A percentile compares a stretch with the other conserved stretches of the same genome.
Evolutionary conservation across 2,113 vertebrate genomes (phyloP).

Genomic region (Neotragus moschatus): DNA sequence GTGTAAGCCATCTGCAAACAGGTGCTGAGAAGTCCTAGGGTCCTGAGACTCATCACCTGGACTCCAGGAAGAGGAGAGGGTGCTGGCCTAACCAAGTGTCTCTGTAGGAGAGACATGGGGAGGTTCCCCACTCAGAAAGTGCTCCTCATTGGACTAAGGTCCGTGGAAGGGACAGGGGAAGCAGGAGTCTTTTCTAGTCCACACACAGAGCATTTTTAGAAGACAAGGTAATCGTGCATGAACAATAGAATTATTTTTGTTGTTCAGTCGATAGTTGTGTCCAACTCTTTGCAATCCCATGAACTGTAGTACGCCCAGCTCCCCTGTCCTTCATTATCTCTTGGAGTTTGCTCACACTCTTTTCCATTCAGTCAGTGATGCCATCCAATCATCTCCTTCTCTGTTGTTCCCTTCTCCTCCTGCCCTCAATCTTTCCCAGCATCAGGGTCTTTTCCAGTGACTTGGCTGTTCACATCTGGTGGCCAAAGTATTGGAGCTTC

Average conservation of each 20-base stretch:
- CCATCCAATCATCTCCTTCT: neutral
- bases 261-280: neutral
- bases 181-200: neutral
- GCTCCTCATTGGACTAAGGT: neutral
- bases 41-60: neutral
- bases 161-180: neutral
- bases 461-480: neutral
- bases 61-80: neutral
- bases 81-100: accelerated
- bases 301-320: neutral
- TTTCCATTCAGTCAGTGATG: neutral
- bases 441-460: neutral
- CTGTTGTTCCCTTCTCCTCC: neutral
- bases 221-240: neutral
- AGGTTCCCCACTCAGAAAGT: neutral
- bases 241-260: neutral
- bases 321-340: neutral
- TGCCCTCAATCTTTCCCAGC: neutral
- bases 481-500: neutral
- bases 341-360: neutral
- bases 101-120: accelerated
- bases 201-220: neutral
- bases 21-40: neutral
- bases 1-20: too few relatives aligned
- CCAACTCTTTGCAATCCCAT: neutral